Evolutionary conservation across 2,797 vertebrate genomes (phyloP).

Genomic region (Lepus oiostolus): DNA sequence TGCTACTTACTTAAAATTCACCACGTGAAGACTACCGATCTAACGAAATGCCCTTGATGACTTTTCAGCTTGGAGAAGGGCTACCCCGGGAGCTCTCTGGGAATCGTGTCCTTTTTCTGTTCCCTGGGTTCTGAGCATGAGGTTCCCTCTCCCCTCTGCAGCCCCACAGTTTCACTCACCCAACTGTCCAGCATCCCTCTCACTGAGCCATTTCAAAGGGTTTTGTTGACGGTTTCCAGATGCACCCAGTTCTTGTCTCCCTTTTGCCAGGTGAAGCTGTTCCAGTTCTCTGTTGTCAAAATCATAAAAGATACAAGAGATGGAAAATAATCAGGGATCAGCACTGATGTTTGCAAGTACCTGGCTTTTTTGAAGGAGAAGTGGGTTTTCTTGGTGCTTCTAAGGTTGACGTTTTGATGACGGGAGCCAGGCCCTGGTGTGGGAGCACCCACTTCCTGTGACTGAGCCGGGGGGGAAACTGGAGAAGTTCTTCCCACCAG

Average conservation of each 20-base stretch:
- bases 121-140: neutral
- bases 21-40: neutral
- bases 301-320: neutral
- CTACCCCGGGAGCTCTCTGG: neutral
- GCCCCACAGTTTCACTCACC: neutral
- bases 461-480: neutral
- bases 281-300: neutral
- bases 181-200: neutral
- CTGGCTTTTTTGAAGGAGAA: conserved; percentile 33
- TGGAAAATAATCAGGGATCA: neutral
- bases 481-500: neutral
- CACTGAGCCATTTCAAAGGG: neutral
- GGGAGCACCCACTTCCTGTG: neutral
- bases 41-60: neutral
- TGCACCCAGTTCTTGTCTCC: neutral
- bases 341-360: neutral
- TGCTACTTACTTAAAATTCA: neutral
- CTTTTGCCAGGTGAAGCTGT: neutral
- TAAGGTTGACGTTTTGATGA: neutral
- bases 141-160: neutral
- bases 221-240: neutral
- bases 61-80: neutral
- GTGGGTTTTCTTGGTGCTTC: neutral
- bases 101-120: neutral
- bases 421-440: neutral